These are phyloP conservation scores for Palaemon carinicauda DNA, from an alignment of 1,140 invertebrate species.

Conservation along the genomic window DNA sequence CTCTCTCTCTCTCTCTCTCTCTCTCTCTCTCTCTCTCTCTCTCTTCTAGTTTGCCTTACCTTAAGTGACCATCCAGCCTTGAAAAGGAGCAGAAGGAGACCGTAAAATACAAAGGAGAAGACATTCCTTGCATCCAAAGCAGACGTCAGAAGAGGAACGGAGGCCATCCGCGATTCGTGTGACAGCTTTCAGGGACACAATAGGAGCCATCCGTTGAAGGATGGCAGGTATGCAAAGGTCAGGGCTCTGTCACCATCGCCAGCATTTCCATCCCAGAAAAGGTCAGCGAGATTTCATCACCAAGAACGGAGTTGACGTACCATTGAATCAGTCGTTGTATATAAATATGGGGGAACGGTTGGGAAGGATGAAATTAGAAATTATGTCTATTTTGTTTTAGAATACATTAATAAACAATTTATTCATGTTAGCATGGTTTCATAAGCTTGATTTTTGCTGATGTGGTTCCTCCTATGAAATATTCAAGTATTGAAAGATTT, in stretches of 20 bases:
- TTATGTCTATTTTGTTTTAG: too few relatives aligned
- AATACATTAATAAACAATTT: too few relatives aligned
- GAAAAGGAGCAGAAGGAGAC: conserved; percentile 58
- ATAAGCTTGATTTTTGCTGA: too few relatives aligned
- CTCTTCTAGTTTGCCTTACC: conserved; percentile 40
- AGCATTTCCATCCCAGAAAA: neutral
- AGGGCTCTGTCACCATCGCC: conserved; percentile 67
- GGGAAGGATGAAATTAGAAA: too few relatives aligned
- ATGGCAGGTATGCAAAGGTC: conserved; percentile 88
- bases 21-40: neutral
- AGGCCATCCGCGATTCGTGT: conserved; percentile 97
- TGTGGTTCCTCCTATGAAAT: too few relatives aligned
- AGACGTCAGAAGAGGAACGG: conserved; percentile 80
- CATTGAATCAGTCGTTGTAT: too few relatives aligned
- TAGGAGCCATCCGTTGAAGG: conserved; percentile 84
- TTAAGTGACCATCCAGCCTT: conserved; percentile 12
- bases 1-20: neutral
- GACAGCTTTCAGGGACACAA: conserved; percentile 83
- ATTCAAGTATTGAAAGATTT: too few relatives aligned
- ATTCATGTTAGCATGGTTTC: too few relatives aligned
- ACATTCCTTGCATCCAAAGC: conserved; percentile 80
- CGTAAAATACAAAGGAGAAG: conserved; percentile 77
- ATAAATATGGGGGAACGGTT: too few relatives aligned
- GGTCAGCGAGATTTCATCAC: too few relatives aligned
- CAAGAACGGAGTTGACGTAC: too few relatives aligned